Evolutionary conservation across 2,888 invertebrate genomes (phyloP), one percentile per base, ranked within the genome.

Genomic region (Synanthedon myopaeformis): DNA sequence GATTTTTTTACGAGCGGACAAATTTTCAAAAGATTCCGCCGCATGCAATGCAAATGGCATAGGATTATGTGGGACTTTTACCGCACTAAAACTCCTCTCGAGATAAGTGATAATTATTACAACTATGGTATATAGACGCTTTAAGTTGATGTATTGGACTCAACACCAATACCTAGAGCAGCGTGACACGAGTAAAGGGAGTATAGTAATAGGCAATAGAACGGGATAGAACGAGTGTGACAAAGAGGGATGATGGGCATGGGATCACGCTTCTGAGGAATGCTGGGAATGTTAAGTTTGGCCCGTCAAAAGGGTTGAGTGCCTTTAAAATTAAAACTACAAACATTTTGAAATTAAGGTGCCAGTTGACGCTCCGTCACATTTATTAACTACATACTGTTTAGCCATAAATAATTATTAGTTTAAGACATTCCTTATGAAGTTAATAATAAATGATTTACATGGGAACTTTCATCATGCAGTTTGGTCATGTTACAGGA

Each of bases 301-400:
- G 67, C 60, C 71, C 68, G 70, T 74, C 76, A 81, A 79, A 80
- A 35, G 83, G 76, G 74, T 69, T 75, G 75, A 80, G 78, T 75
- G 75, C 75, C 73, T 81, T 80, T 70, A 72, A 80, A 85, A 83
- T 84, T 79, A 78, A 82, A 81, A 81, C 74, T 78, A 79, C 79
- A 83, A 82, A 83, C 76, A 81, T 66, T 45, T 53, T 69, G 70
- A 67, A 70, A 68, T 67, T 62, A 66, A 62, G 62, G 67, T 65
- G 70, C 66, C 79, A 79, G 79, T 77, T 78, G 75, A 76, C 78
- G 76, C 35, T 10, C 10, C 35, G 35, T 35, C 35, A 35, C 35
- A 35, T 35, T 35, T 35, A 35, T 35, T 35, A 35, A 10, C 35
- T 10, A 35, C 35, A 8, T 35, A 35, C 35, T 35, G 35, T 10